These are phyloP conservation scores for Clarias platycephalus DNA, from an alignment of 2,797 vertebrate genomes.

Conservation along the genomic window DNA sequence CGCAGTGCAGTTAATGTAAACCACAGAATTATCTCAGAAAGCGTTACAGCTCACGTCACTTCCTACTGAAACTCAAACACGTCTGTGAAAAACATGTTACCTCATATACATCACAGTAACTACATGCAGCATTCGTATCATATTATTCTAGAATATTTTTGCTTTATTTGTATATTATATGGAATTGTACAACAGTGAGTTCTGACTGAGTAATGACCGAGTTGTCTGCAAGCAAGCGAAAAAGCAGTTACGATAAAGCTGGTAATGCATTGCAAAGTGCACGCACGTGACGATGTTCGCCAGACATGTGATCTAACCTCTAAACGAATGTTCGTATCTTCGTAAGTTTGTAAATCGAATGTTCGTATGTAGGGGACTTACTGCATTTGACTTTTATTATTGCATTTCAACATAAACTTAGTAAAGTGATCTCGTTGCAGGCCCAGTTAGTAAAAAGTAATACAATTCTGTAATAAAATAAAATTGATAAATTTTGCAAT, in stretches of 20 bases:
- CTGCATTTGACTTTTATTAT: neutral
- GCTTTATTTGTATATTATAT: neutral
- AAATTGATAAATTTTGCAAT: no score
- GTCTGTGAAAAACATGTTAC: neutral
- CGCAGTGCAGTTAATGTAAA: neutral
- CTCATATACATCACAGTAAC: neutral
- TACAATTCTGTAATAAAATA: no score
- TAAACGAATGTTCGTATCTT: no score
- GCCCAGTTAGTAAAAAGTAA: neutral
- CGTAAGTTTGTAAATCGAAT: no score
- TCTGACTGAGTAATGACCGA: no score
- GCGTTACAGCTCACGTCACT: neutral
- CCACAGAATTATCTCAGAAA: neutral
- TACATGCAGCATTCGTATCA: neutral
- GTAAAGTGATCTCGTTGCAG: neutral
- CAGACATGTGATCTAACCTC: no score
- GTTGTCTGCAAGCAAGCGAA: no score
- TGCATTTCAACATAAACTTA: neutral
- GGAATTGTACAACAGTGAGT: no score
- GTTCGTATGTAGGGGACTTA: no score
- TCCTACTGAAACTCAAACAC: neutral
- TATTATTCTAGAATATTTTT: neutral
- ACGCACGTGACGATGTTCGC: no score
- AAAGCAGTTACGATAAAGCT: no score
- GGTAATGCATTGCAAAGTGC: no score